Conservation (phyloP, 2,113 vertebrate genomes). For the Hirundichthys speculiger region DNA sequence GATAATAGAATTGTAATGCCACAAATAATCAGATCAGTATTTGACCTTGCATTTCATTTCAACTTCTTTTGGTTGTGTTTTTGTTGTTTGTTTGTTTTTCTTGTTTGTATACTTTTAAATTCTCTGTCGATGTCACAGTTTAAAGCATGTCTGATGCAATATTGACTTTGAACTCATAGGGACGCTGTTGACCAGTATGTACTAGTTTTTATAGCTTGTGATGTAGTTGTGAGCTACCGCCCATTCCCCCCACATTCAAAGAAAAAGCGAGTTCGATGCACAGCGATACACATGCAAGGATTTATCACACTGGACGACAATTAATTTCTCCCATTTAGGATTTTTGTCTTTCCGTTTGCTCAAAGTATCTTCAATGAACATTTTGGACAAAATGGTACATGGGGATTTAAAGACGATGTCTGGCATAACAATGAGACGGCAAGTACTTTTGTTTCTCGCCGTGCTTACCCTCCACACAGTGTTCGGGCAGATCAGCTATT, state of each 20-base stretch:
- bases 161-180: constrained; percentile 19
- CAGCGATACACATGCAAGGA: not conserved
- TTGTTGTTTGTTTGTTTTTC: not conserved
- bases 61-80: not conserved
- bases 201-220: not conserved
- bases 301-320: accelerated
- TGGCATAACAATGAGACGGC: constrained; percentile 49
- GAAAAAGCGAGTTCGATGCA: not conserved
- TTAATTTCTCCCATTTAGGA: not conserved
- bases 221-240: not conserved
- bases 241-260: not conserved
- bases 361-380: not conserved
- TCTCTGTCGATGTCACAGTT: not conserved
- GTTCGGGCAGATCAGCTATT: constrained; percentile 60
- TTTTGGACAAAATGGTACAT: not conserved
- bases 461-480: constrained; percentile 20
- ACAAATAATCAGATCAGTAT: too few relatives aligned
- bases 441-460: constrained; percentile 54
- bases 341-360: not conserved
- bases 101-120: not conserved
- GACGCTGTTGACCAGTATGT: constrained; percentile 38
- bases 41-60: too few relatives aligned
- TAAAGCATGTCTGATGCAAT: too few relatives aligned
- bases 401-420: not conserved
- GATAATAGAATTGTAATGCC: too few relatives aligned